Evolutionary conservation across 2,888 invertebrate genomes (phyloP), one percentile per base, ranked within the genome.

Genomic region (Girardia tigrina): DNA sequence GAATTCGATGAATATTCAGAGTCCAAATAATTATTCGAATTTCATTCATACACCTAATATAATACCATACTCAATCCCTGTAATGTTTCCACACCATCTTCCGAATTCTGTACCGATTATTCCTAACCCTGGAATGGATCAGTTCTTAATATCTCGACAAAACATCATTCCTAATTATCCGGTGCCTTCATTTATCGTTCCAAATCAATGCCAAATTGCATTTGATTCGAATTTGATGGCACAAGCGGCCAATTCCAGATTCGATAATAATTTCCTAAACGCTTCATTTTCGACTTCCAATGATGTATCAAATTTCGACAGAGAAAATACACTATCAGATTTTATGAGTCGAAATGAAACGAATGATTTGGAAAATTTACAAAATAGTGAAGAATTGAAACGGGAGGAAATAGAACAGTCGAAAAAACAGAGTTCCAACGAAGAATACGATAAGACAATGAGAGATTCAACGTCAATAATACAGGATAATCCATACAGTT

Each of bases 381-480:
- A 56, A n/a, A n/a, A 20, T 56, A n/a, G n/a, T n/a, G 56, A 56
- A n/a, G 56, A 56, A 56, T 20, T 56, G n/a, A 56, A 56, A 56
- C n/a, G 56, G 23, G 56, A n/a, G n/a, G 36, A 36, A 12, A 12
- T 36, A 36, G 56, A 56, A 20, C 4, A 16, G 6, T 23, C n/a
- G n/a, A 56, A 56, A 56, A 56, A n/a, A 16, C 56, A 56, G 6
- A n/a, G n/a, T n/a, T n/a, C n/a, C n/a, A 36, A 36, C 16, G 36
- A 36, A 12, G 56, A 56, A 56, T 4, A 56, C n/a, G 4, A 8
- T 12, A 56, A 56, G 23, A 23, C 4, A 20, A 20, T 56, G 2
- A 56, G 23, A 16, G 56, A 56, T 56, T 56, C 56, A 20, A 56
- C 4, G n/a, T 56, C 56, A 20, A 16, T 16, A 4, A 2, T n/a